A percentile compares a stretch with the other conserved stretches of the same genome.
These are phyloP conservation scores for Pitta sordida DNA, from an alignment of 2,113 vertebrate species.

Conservation along the genomic window DNA sequence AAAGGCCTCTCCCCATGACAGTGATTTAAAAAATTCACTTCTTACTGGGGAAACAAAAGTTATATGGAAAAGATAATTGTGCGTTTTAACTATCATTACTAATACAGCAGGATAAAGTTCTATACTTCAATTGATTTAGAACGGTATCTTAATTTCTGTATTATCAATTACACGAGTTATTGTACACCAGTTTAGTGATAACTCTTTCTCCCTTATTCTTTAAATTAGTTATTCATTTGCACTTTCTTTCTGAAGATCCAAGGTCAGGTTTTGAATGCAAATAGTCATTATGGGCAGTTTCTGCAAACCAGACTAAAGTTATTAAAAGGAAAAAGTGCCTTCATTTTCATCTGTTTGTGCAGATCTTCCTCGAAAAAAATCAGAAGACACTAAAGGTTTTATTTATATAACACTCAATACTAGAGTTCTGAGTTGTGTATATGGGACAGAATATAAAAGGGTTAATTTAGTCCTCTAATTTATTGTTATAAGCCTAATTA, in stretches of 20 bases:
- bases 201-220: conserved; percentile 15
- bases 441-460: conserved; percentile 60
- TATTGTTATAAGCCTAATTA: conserved; percentile 78
- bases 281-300: not conserved
- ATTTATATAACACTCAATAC: not conserved
- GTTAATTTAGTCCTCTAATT: conserved; percentile 74
- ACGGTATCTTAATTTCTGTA: conserved; percentile 36
- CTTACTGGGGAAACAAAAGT: not conserved
- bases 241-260: not conserved
- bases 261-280: not conserved
- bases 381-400: not conserved
- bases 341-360: not conserved
- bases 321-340: not conserved
- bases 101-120: conserved; percentile 42
- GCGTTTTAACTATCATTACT: conserved; percentile 35
- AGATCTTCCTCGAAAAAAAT: not conserved
- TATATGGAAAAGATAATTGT: conserved; percentile 26
- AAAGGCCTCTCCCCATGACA: too few relatives aligned
- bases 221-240: conserved; percentile 52
- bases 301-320: not conserved
- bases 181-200: not conserved
- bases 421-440: conserved; percentile 16
- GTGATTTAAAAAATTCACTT: not conserved
- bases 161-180: conserved; percentile 69
- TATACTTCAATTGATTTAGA: conserved; percentile 47